Conservation (phyloP, 1,140 invertebrate species). For the Drosophila erecta region DNA sequence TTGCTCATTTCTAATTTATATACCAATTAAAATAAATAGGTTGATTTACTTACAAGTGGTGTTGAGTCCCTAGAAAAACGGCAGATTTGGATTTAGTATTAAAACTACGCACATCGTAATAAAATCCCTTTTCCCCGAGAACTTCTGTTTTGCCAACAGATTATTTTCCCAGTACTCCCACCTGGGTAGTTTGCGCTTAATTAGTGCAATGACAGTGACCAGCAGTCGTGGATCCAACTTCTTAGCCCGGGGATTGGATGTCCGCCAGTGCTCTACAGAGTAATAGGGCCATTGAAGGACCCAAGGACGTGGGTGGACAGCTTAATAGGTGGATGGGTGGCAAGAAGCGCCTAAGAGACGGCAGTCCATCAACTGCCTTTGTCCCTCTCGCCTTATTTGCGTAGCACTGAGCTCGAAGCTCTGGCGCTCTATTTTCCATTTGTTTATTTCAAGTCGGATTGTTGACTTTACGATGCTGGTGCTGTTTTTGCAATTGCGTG, state of each 20-base stretch:
- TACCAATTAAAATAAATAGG: too few relatives aligned
- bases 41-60: too few relatives aligned
- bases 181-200: constrained; percentile 54
- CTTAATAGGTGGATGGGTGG: neutral
- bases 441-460: constrained; percentile 39
- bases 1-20: too few relatives aligned
- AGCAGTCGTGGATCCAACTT: constrained; percentile 4
- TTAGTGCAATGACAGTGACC: constrained; percentile 51
- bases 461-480: constrained; percentile 41
- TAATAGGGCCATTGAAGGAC: constrained; percentile 2
- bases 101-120: too few relatives aligned
- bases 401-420: constrained; percentile 22
- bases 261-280: neutral
- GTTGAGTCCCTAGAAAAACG: too few relatives aligned
- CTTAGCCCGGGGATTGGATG: constrained; percentile 22
- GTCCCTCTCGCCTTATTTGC: constrained; percentile 16
- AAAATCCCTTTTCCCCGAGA: neutral
- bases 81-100: too few relatives aligned
- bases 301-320: constrained; percentile 7
- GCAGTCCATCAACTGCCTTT: constrained; percentile 29
- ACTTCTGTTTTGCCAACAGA: neutral
- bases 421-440: constrained; percentile 28
- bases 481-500: constrained; percentile 26
- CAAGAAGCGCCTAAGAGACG: constrained; percentile 10
- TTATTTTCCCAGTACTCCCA: constrained; percentile 7